Percentiles rank a stretch among this genome's conserved stretches.
phyloP scores from a whole-genome alignment of 2,113 vertebrate genomes.

The Cyanoliseus patagonus region DNA sequence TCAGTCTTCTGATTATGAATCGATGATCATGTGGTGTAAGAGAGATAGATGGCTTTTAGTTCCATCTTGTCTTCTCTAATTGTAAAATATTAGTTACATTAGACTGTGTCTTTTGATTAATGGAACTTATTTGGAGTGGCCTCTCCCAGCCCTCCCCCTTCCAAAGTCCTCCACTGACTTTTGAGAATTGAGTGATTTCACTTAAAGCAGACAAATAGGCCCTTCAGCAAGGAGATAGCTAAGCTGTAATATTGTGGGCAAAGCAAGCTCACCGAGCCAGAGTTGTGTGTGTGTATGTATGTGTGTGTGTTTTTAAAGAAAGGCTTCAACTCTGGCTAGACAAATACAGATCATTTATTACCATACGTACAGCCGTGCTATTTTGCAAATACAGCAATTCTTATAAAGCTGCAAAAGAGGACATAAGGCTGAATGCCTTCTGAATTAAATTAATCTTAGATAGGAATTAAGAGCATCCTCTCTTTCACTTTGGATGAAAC shows the following conservation, averaged over 20 bases:
- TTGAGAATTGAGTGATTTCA: slow-evolving; percentile 98
- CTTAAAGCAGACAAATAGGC: slow-evolving; percentile 96
- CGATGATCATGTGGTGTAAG: slow-evolving; percentile 99
- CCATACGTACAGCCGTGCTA: not conserved
- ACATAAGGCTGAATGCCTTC: slow-evolving; percentile 72
- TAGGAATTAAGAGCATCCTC: slow-evolving; percentile 70
- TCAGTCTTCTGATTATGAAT: slow-evolving; percentile 97
- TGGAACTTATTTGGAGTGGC: slow-evolving; percentile 99
- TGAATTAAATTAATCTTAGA: slow-evolving; percentile 77
- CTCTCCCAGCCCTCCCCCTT: slow-evolving; percentile 87
- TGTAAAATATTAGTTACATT: slow-evolving; percentile 99
- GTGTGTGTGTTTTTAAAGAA: slow-evolving; percentile 19
- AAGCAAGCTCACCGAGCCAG: slow-evolving; percentile 55
- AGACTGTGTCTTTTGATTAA: slow-evolving; percentile 99
- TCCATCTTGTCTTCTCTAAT: slow-evolving; percentile 99
- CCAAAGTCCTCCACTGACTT: slow-evolving; percentile 93
- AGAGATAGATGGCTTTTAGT: slow-evolving; percentile 99
- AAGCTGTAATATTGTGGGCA: slow-evolving; percentile 72
- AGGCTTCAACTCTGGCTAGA: slow-evolving; percentile 59
- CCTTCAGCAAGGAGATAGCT: slow-evolving; percentile 79
- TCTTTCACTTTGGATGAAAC: slow-evolving; percentile 59
- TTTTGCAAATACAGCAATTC: slow-evolving; percentile 72
- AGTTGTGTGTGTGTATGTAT: not conserved
- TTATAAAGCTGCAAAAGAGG: slow-evolving; percentile 75
- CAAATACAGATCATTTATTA: slow-evolving; percentile 49